These are phyloP conservation scores for Sternarchorhynchus goeldii DNA, from an alignment of 2,797 vertebrate species.

Conservation along the genomic window DNA sequence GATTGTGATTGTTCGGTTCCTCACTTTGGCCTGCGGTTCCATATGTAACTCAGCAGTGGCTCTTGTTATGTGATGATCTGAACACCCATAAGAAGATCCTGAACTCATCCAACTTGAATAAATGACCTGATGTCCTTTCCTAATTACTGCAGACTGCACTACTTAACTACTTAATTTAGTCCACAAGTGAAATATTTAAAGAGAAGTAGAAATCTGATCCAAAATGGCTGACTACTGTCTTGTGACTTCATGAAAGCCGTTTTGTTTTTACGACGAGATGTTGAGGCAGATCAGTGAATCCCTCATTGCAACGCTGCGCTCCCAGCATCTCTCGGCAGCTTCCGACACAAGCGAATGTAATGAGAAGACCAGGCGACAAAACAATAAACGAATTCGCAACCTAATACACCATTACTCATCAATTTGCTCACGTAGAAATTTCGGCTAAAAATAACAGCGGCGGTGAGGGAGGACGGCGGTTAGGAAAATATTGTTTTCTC, in stretches of 20 bases:
- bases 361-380: constrained; percentile 6
- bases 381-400: constrained; percentile 4
- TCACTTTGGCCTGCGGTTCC: constrained; percentile 2
- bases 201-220: background rate
- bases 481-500: constrained; percentile 55
- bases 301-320: no score
- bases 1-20: constrained; percentile 21
- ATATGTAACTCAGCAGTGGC: constrained; percentile 21
- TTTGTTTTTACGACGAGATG: no score
- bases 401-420: constrained; percentile 34
- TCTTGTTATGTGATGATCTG: background rate
- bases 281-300: no score
- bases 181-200: constrained; percentile 10
- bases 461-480: constrained; percentile 20
- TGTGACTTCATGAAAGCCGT: no score
- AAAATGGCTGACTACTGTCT: background rate
- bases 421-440: background rate
- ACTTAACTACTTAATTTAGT: constrained; percentile 14
- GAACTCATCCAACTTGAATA: no score
- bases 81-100: no score
- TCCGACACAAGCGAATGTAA: background rate
- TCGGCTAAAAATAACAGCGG: constrained; percentile 31
- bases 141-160: background rate
- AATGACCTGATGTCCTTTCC: no score
- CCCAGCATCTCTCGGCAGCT: background rate